Conservation (phyloP, 2,888 invertebrate species). For the Malthinus seriepunctatus region DNA sequence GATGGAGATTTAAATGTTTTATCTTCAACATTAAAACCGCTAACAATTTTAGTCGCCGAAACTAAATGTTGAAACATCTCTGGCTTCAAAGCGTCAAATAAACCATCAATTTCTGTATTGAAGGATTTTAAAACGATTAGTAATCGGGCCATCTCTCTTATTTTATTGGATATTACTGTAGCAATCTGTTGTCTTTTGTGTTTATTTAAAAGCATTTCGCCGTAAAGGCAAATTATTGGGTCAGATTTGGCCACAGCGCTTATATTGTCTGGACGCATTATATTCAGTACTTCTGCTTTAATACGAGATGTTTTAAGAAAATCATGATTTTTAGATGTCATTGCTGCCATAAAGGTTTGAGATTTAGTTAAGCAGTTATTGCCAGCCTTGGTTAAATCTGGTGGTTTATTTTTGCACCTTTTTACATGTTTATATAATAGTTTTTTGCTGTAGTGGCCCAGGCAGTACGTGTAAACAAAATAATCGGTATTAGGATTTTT, state of each 20-base stretch:
- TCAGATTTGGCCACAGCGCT: constrained; percentile 21
- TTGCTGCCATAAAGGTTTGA: constrained; percentile 16
- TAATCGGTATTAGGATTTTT: constrained; percentile 15
- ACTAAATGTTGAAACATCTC: constrained; percentile 11
- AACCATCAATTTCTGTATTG: not conserved
- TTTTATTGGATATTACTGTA: constrained; percentile 17
- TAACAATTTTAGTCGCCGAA: constrained; percentile 8
- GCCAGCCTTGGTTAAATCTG: not conserved
- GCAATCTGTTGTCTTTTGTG: constrained; percentile 29
- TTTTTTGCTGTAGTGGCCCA: constrained; percentile 20
- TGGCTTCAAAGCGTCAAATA: constrained; percentile 10
- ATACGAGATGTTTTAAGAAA: constrained; percentile 17
- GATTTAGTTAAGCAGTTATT: constrained; percentile 8
- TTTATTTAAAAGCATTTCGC: constrained; percentile 24
- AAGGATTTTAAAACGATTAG: not conserved
- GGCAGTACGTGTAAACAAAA: constrained; percentile 19
- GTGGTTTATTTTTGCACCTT: constrained; percentile 10
- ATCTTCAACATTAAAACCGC: constrained; percentile 6
- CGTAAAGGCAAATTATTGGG: constrained; percentile 27
- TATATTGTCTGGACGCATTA: constrained; percentile 26
- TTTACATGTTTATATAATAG: constrained; percentile 14
- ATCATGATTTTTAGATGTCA: constrained; percentile 7
- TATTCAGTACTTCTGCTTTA: constrained; percentile 15
- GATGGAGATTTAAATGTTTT: constrained; percentile 5
- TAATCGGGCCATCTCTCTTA: not conserved